Evolutionary conservation across 2,113 vertebrate genomes (phyloP), one percentile per base, ranked within the genome.

Genomic region (Myotis brandtii): DNA sequence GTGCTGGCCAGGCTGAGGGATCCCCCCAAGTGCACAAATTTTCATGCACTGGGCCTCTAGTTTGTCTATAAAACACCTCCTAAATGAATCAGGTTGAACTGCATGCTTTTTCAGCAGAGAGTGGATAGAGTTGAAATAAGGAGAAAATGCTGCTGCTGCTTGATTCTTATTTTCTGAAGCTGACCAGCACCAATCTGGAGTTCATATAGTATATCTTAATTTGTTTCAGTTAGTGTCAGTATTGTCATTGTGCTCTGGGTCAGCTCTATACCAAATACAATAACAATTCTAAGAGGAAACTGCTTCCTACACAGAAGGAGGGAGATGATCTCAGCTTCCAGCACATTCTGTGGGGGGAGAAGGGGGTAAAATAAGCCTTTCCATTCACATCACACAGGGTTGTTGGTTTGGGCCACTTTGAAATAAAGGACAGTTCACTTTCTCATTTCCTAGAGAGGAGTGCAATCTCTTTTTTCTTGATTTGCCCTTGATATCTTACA

Each of bases 1-100:
- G 59, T 62, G 25, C 25, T 12, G 59, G 25, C 59, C 25, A 25
- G 23, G 59, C 59, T 62, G 10, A 62, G 25, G 25, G 25, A 62
- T 50, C 21, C 56, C 23, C 56, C 23, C 3, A 0, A 11, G 25
- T 62, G 25, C 59, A 27, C 25, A 62, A 62, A 27, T 62, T 62
- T 62, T 27, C 59, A 62, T 27, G 59, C 8, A 27, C 59, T 1
- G 9, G 59, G 56, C 23, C 59, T 62, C 23, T 62, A 62, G 59
- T 72, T 77, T 90, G 56, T 79, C 79, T 69, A 30, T 52, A 40
- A 94, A 67, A 79, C 23, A 37, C 32, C 85, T 85, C 17, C 81
- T 81, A 52, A 86, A 46, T 83, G 73, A 87, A 48, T 54, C 37
- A 83, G 56, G 34, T 52, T 79, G n/a, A 92, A 95, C 17, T n/a